phyloP scores from a whole-genome alignment of 2,888 invertebrate species.

The Pilophorus perplexus region DNA sequence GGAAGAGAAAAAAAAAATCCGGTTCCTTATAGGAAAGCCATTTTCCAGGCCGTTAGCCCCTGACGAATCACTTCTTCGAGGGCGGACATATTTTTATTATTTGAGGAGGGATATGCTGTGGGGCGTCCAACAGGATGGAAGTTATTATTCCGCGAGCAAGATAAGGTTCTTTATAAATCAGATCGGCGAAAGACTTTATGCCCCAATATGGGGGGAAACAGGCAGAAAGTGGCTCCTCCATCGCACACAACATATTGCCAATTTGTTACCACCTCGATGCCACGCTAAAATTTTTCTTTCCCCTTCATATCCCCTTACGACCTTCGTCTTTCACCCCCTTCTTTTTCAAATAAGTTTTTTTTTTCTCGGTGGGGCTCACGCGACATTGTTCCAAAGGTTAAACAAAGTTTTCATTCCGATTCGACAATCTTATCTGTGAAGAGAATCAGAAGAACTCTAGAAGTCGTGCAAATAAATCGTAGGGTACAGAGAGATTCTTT shows the following conservation, averaged over 20 bases:
- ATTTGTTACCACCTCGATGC: conserved; percentile 40
- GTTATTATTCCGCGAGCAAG: conserved; percentile 41
- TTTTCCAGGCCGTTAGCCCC: conserved; percentile 42
- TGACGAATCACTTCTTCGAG: conserved; percentile 40
- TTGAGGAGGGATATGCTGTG: conserved; percentile 30
- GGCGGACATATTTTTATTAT: conserved; percentile 44
- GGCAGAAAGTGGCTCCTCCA: conserved; percentile 8
- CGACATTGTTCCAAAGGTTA: too few relatives aligned
- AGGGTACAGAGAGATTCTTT: too few relatives aligned
- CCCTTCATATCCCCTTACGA: not conserved
- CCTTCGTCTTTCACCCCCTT: too few relatives aligned
- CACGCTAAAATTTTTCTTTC: conserved; percentile 22
- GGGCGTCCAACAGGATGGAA: conserved; percentile 43
- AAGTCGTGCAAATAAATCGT: too few relatives aligned
- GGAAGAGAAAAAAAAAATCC: not conserved
- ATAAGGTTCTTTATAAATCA: conserved; percentile 43
- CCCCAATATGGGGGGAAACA: conserved; percentile 26
- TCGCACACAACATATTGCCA: conserved; percentile 40
- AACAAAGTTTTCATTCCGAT: too few relatives aligned
- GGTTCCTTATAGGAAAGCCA: conserved; percentile 41
- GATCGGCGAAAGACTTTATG: conserved; percentile 37
- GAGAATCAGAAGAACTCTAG: too few relatives aligned
- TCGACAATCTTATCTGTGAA: too few relatives aligned
- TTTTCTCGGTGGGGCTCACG: too few relatives aligned
- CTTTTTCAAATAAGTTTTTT: too few relatives aligned